A percentile compares a stretch with the other conserved stretches of the same genome.
These are phyloP conservation scores for Ectropis grisescens DNA, from an alignment of 1,140 invertebrate genomes.

Conservation along the genomic window DNA sequence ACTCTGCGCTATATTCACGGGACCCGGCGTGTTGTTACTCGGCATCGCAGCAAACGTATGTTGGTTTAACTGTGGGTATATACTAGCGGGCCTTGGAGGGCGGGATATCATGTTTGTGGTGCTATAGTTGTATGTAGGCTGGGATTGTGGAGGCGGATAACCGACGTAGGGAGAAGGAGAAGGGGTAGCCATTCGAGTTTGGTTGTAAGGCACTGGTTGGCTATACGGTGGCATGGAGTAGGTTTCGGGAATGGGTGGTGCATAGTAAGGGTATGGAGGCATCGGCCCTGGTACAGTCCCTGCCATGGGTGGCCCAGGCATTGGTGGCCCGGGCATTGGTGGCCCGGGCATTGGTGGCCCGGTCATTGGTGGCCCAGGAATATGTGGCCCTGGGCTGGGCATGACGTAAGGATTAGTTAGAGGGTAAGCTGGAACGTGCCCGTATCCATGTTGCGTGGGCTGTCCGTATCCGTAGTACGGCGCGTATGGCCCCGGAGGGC, in stretches of 20 bases:
- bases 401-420: constrained; percentile 2
- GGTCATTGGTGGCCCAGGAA: no score
- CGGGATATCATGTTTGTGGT: constrained; percentile 54
- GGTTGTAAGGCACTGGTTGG: constrained; percentile 32
- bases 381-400: constrained; percentile 9
- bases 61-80: constrained; percentile 46
- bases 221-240: constrained; percentile 30
- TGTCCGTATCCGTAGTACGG: constrained; percentile 22
- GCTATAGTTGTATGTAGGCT: constrained; percentile 44
- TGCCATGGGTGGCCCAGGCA: no score
- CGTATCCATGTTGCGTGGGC: no score
- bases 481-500: constrained; percentile 8
- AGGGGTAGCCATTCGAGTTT: constrained; percentile 44
- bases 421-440: no score
- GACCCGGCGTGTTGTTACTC: no score
- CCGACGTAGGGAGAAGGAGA: constrained; percentile 28
- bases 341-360: no score
- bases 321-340: no score
- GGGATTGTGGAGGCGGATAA: constrained; percentile 22
- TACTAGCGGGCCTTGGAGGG: constrained; percentile 25
- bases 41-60: no score
- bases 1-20: no score
- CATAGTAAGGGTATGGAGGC: constrained; percentile 25
- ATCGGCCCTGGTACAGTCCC: no score
- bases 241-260: constrained; percentile 17